Percentiles rank a stretch among this genome's conserved stretches.
Conservation (phyloP, 2,888 invertebrate genomes). For the Eucera pruinosa region DNA sequence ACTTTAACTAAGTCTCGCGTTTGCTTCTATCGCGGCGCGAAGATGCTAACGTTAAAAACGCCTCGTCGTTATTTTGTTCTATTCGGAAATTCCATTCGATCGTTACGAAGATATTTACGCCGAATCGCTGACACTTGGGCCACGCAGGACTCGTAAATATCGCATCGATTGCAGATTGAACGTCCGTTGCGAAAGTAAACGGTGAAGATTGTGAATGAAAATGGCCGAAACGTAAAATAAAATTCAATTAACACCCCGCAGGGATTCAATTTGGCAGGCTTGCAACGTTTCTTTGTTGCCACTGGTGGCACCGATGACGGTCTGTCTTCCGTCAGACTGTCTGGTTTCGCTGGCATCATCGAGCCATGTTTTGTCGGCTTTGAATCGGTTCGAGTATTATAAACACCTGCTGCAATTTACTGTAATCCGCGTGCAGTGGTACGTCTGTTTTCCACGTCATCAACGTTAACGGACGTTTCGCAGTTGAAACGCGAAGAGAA, state of each 20-base stretch:
- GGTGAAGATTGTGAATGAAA: neutral
- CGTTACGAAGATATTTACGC: constrained; percentile 12
- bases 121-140: constrained; percentile 3
- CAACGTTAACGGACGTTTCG: constrained; percentile 44
- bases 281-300: constrained; percentile 23
- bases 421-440: constrained; percentile 36
- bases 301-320: neutral
- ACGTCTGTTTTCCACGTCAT: constrained; percentile 53
- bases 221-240: neutral
- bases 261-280: neutral
- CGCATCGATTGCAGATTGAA: neutral
- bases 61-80: neutral
- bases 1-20: no score
- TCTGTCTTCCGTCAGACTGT: neutral
- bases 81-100: constrained; percentile 12
- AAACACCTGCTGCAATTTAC: constrained; percentile 48
- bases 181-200: neutral
- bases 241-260: constrained; percentile 39
- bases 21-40: no score
- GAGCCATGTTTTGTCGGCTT: constrained; percentile 19
- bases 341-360: constrained; percentile 19
- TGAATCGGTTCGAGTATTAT: constrained; percentile 30
- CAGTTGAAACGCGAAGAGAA: constrained; percentile 27
- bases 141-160: constrained; percentile 1
- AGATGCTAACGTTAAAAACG: neutral